A percentile compares a stretch with the other conserved stretches of the same genome.
phyloP scores from a whole-genome alignment of 37 sponge, comb jelly and placozoan species.

The Dysidea cf. avara region DNA sequence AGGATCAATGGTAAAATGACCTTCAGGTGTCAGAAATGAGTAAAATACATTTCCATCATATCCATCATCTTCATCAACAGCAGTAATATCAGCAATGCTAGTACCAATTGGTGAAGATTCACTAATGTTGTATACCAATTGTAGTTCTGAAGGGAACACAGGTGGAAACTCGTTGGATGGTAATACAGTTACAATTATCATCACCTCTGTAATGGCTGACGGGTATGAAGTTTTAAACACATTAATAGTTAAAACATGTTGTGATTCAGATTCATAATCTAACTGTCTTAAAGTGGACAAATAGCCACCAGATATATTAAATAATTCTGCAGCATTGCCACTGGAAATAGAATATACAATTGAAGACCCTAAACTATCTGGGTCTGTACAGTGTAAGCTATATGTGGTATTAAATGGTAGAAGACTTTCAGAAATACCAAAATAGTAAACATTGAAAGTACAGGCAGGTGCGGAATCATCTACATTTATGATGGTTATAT shows the following conservation, averaged over 20 bases:
- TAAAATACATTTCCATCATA: not conserved
- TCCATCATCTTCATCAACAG: constrained; percentile 3
- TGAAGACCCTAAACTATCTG: not conserved
- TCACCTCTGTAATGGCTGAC: too few species aligned
- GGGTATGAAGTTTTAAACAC: too few species aligned
- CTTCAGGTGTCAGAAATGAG: not conserved
- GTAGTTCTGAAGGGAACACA: too few species aligned
- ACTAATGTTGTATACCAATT: not conserved
- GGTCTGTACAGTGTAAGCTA: not conserved
- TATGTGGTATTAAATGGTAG: not conserved
- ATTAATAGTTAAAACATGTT: not conserved
- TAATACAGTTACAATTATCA: too few species aligned
- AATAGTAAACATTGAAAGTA: too few species aligned
- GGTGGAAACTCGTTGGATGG: too few species aligned
- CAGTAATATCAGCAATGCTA: not conserved
- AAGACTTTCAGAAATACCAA: not conserved
- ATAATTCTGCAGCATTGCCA: not conserved
- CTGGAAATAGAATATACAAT: not conserved
- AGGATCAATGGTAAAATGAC: not conserved
- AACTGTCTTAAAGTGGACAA: not conserved
- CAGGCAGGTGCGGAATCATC: not conserved
- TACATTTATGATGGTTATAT: not conserved
- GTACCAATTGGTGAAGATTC: not conserved
- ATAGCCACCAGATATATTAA: not conserved
- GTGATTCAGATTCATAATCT: constrained; percentile 1